These are phyloP conservation scores for Oxygymnocypris stewartii DNA, from an alignment of 2,113 vertebrate species.

Conservation along the genomic window DNA sequence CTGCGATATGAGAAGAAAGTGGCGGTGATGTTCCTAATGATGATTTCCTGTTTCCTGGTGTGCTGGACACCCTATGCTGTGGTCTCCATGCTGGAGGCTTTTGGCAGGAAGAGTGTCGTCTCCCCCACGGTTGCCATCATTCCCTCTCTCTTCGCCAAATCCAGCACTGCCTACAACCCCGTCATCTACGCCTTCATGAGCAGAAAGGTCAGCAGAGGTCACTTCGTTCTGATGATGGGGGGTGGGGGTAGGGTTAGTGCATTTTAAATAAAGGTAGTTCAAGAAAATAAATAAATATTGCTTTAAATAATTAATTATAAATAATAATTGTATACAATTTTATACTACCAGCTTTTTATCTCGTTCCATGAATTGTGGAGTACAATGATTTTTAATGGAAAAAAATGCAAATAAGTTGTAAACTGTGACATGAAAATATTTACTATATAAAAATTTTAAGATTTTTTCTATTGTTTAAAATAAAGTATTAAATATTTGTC, in stretches of 20 bases:
- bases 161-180: constrained; percentile 87
- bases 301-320: not conserved
- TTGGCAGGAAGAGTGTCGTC: constrained; percentile 79
- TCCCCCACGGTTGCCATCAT: constrained; percentile 85
- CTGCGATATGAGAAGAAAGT: constrained; percentile 90
- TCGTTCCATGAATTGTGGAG: not conserved
- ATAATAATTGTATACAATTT: not conserved
- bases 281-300: not conserved
- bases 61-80: constrained; percentile 90
- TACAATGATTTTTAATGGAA: not conserved
- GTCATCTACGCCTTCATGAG: constrained; percentile 91
- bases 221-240: not conserved
- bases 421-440: not conserved
- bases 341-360: not conserved
- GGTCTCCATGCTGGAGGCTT: constrained; percentile 84
- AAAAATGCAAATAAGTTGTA: not conserved
- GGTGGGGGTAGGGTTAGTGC: no score
- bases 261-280: not conserved
- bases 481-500: not conserved
- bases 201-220: constrained; percentile 82
- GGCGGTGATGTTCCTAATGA: constrained; percentile 87
- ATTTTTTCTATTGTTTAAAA: not conserved
- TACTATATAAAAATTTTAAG: not conserved
- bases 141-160: constrained; percentile 89
- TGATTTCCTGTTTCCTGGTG: constrained; percentile 86